phyloP scores from a whole-genome alignment of 2,797 vertebrate species.

The Rhinatrema bivittatum region DNA sequence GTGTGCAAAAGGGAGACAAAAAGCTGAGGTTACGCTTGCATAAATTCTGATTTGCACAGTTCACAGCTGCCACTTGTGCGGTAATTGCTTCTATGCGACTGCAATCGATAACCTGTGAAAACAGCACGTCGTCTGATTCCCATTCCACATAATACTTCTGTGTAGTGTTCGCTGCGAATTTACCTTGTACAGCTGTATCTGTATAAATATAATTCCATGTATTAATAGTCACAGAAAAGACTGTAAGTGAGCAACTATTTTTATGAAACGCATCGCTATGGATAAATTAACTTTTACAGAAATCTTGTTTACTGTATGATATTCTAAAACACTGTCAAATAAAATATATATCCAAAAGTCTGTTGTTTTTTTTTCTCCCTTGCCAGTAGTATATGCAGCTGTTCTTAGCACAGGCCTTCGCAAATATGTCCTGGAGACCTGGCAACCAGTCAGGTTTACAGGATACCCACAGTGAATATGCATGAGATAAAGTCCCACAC shows the following conservation, averaged over 20 bases:
- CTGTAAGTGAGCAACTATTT: constrained; percentile 98
- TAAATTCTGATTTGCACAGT: constrained; percentile 73
- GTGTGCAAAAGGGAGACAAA: constrained; percentile 35
- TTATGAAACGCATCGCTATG: constrained; percentile 98
- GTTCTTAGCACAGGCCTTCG: too few species aligned
- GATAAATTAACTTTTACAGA: constrained; percentile 99
- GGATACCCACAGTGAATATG: too few species aligned
- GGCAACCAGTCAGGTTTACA: too few species aligned
- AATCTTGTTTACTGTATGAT: constrained; percentile 99
- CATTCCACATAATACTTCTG: constrained; percentile 86
- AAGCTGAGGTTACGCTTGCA: constrained; percentile 56
- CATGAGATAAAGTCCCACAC: too few species aligned
- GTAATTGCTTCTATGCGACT: constrained; percentile 77
- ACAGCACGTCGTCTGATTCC: constrained; percentile 81
- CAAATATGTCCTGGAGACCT: too few species aligned
- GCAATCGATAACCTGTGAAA: constrained; percentile 80
- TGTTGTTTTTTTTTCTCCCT: too few species aligned
- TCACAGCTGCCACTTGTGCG: constrained; percentile 71
- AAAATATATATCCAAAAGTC: constrained; percentile 79
- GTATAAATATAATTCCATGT: constrained; percentile 95
- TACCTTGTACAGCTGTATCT: constrained; percentile 97
- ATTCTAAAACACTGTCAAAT: constrained; percentile 96
- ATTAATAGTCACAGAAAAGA: constrained; percentile 95
- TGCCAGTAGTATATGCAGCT: constrained; percentile 39
- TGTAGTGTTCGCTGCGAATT: constrained; percentile 93